phyloP scores from a whole-genome alignment of 2,888 invertebrate genomes.

The Hecatera dysodea region DNA sequence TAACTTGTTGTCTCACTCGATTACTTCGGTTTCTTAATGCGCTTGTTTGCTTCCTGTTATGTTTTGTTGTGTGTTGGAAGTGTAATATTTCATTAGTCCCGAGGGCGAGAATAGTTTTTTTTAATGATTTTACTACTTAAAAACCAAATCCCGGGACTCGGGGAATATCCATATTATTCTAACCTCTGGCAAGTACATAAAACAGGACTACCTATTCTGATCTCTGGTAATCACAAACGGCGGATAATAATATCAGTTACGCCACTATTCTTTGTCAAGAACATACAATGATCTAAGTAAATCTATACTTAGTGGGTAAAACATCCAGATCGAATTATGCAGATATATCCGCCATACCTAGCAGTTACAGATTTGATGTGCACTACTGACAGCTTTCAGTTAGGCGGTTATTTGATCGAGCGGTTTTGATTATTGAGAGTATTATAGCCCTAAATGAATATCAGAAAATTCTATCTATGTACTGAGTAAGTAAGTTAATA shows the following conservation, averaged over 20 bases:
- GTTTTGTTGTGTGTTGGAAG: too few species aligned
- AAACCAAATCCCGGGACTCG: too few species aligned
- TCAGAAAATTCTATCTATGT: background rate
- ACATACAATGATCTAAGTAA: slow-evolving; percentile 9
- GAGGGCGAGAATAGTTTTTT: too few species aligned
- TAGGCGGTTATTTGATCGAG: background rate
- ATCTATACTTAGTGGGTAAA: background rate
- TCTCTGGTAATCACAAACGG: slow-evolving; percentile 16
- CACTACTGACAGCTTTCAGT: background rate
- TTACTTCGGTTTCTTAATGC: too few species aligned
- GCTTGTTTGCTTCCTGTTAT: too few species aligned
- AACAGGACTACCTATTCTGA: too few species aligned
- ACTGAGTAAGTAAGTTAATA: background rate
- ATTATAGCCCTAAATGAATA: background rate
- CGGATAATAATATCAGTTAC: slow-evolving; percentile 7
- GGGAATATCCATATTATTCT: too few species aligned
- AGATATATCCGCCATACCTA: slow-evolving; percentile 7
- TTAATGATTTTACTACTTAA: too few species aligned
- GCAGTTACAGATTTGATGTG: background rate
- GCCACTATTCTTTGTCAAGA: slow-evolving; percentile 10
- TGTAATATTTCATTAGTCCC: too few species aligned
- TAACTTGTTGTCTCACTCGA: too few species aligned
- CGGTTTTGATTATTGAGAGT: background rate
- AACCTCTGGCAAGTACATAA: too few species aligned
- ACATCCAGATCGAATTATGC: background rate